Base-by-base conservation (phyloP, 2,888 invertebrate genomes). In the Lithophane semibrunnea region DNA sequence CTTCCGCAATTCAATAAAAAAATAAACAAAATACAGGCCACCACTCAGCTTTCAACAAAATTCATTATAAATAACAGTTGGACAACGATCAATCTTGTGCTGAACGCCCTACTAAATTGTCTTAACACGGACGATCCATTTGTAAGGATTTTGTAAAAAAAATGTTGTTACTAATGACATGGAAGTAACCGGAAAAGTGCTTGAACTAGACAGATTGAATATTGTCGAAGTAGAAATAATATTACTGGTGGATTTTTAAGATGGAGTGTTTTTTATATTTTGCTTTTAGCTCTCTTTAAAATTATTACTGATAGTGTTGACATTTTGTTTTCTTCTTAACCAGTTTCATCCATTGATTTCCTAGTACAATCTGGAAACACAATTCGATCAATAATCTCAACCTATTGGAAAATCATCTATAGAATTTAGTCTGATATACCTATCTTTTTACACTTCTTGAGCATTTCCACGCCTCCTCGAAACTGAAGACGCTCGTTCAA, bases 51-150 rank as follows among this genome's bases (percentile, higher is more conserved):
- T 88, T 88, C 87, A 85, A 85, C 80, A 84, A 92, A 92, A 94
- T 94, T 93, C 93, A 94, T 94, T 91, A 92, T 91, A 92, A 92
- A 89, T 92, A 93, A 91, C 89, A 92, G 90, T 90, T 88, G 86
- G 90, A 88, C 85, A 88, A 86, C 87, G 92, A 94, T 94, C 93
- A 92, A 94, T 94, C 94, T 93, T 93, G 84, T 71, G 88, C 87
- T 71, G 88, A 92, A 91, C 91, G 90, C 91, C 87, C 84, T 84
- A 90, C 91, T 92, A 94, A 94, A 94, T 93, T 94, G 93, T 94
- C 93, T 92, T 90, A 92, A 92, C 91, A 89, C 92, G 91, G 92
- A 92, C 93, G 92, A 93, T 93, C 93, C 93, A 94, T 94, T 94
- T 93, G 88, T 89, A 92, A 89, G 90, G 90, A 90, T 91, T 91